These are phyloP conservation scores for Suncus etruscus DNA, from an alignment of 2,113 vertebrate species.

Conservation along the genomic window DNA sequence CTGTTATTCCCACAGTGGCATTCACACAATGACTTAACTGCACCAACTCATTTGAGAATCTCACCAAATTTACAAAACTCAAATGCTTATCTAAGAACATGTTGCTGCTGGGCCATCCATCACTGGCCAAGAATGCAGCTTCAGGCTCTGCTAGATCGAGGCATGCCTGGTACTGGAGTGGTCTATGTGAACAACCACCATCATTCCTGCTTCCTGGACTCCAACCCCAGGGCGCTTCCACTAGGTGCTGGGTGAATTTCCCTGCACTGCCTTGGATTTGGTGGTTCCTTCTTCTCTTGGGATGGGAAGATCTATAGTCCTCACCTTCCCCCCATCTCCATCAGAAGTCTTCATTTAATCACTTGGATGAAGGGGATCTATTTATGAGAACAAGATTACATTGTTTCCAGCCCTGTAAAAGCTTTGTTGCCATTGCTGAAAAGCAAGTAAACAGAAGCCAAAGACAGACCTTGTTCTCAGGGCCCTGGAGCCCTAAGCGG, in stretches of 20 bases:
- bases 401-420: conserved; percentile 20
- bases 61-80: too few species aligned
- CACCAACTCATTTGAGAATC: too few species aligned
- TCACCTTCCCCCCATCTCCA: not conserved
- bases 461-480: conserved; percentile 46
- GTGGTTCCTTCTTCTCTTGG: not conserved
- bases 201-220: not conserved
- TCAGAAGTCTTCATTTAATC: not conserved
- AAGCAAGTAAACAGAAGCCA: conserved; percentile 12
- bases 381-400: conserved; percentile 54
- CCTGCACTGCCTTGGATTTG: not conserved
- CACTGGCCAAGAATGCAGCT: not conserved
- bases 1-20: too few species aligned
- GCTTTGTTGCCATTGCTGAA: conserved; percentile 11
- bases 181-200: not conserved
- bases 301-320: not conserved
- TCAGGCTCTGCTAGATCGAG: not conserved
- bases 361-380: not conserved
- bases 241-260: not conserved
- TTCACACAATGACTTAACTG: too few species aligned
- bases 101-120: not conserved
- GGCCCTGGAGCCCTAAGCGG: not conserved
- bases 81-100: not conserved
- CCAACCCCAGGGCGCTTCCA: not conserved
- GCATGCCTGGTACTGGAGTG: too few species aligned